These are phyloP conservation scores for Eupelmus urozonus DNA, from an alignment of 2,888 invertebrate genomes.

Conservation along the genomic window DNA sequence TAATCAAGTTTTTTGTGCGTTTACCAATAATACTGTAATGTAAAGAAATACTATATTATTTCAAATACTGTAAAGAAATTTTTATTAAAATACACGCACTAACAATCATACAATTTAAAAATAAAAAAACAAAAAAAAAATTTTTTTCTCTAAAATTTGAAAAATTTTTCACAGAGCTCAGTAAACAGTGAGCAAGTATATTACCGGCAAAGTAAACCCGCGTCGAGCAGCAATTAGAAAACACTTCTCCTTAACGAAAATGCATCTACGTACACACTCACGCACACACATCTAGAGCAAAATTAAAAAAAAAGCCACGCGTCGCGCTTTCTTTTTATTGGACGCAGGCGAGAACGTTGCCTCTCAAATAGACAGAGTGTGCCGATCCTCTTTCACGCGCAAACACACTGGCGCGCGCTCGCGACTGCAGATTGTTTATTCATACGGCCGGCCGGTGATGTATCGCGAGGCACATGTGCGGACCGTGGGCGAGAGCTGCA, in stretches of 20 bases:
- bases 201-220: no score
- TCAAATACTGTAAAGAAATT: no score
- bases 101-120: no score
- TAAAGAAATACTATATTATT: no score
- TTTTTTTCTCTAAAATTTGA: no score
- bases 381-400: not conserved
- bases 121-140: no score
- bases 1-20: not conserved
- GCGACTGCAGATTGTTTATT: slow-evolving; percentile 52
- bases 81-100: no score
- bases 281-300: not conserved
- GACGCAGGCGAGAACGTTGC: not conserved
- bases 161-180: no score
- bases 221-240: no score
- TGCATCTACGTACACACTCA: not conserved
- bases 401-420: not conserved
- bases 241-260: no score
- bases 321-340: not conserved
- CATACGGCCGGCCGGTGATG: slow-evolving; percentile 37
- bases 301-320: not conserved
- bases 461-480: slow-evolving; percentile 37
- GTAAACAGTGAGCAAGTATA: no score
- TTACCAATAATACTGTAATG: not conserved
- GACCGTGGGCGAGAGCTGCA: not conserved
- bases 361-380: slow-evolving; percentile 3